A percentile compares a stretch with the other conserved stretches of the same genome.
These are phyloP conservation scores for Pantherophis vulpinus DNA, from an alignment of 2,797 vertebrate species.

Conservation along the genomic window DNA sequence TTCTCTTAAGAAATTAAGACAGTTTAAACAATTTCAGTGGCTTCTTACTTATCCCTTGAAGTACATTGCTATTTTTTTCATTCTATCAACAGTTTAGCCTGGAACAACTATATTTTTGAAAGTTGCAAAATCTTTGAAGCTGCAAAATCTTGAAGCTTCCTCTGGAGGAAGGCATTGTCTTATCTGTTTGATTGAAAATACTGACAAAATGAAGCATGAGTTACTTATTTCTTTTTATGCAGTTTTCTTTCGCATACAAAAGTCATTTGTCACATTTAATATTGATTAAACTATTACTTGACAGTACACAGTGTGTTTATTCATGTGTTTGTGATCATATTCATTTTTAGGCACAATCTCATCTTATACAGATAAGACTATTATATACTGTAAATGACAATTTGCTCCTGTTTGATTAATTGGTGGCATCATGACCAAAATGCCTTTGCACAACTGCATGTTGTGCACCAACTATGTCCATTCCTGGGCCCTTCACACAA, in stretches of 20 bases:
- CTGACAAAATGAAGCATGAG: neutral
- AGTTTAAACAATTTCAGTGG: neutral
- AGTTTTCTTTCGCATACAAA: neutral
- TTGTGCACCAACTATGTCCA: no score
- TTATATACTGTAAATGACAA: neutral
- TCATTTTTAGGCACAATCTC: neutral
- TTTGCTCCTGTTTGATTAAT: no score
- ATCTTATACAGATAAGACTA: neutral
- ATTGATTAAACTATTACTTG: neutral
- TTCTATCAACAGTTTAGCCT: neutral
- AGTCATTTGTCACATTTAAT: neutral
- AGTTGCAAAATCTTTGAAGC: neutral
- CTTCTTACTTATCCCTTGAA: neutral
- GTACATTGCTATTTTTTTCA: neutral
- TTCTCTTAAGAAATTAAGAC: slow-evolving; percentile 12
- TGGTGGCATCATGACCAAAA: no score
- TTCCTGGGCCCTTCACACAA: no score
- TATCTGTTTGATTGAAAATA: neutral
- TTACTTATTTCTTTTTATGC: neutral
- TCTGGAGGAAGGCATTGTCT: neutral
- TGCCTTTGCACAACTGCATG: no score
- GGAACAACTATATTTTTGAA: neutral
- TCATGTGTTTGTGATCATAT: neutral
- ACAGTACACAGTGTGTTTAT: neutral
- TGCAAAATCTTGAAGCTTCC: neutral